These are phyloP conservation scores for Temnothorax rugatulus DNA, from an alignment of 2,888 invertebrate species.

Conservation along the genomic window DNA sequence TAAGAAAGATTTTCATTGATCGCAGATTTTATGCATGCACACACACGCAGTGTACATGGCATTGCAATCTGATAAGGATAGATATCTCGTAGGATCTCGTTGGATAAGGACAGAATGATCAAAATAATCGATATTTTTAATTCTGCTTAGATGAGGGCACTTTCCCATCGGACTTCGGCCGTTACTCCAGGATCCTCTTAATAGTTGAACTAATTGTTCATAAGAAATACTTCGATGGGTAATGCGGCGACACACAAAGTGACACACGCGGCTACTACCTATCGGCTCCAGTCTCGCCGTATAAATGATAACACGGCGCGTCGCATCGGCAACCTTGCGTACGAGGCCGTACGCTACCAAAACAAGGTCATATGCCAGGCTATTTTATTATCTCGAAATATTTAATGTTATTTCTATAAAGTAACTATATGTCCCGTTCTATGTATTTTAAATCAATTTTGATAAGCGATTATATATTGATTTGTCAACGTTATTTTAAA, in stretches of 20 bases:
- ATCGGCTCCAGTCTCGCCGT: neutral
- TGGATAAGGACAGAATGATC: no score
- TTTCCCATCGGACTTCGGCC: no score
- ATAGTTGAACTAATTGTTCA: neutral
- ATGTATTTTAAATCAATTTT: neutral
- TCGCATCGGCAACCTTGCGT: neutral
- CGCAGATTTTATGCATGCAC: no score
- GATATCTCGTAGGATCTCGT: no score
- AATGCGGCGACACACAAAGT: neutral
- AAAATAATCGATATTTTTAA: no score
- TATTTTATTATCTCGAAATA: neutral
- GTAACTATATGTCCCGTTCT: neutral
- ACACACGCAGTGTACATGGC: no score
- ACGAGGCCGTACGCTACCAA: neutral
- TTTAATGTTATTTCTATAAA: slow-evolving; percentile 16
- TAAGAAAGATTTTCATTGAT: no score
- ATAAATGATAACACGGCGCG: neutral
- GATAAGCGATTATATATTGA: no score
- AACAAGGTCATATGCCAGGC: neutral
- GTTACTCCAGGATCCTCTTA: no score
- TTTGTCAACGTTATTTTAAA: no score
- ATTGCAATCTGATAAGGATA: no score
- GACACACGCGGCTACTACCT: neutral
- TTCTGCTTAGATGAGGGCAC: no score
- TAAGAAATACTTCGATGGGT: neutral